These are phyloP conservation scores for Lophotis ruficrista DNA, from an alignment of 2,113 vertebrate species.

Conservation along the genomic window DNA sequence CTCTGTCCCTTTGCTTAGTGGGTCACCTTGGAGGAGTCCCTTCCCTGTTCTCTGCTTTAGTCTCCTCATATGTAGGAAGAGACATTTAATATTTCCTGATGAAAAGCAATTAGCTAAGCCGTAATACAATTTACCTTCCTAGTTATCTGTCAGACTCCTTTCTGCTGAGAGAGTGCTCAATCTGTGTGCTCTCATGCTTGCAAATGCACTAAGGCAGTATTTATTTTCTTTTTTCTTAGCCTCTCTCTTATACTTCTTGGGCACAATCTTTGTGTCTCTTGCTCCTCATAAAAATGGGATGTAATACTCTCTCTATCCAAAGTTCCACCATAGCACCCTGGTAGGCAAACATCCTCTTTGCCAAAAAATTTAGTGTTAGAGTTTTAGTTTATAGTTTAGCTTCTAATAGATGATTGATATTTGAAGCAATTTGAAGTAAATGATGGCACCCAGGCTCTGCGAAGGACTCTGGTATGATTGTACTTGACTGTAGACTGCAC, in stretches of 20 bases:
- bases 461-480: not conserved
- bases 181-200: not conserved
- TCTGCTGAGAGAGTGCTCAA: not conserved
- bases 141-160: slow-evolving; percentile 4
- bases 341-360: not conserved
- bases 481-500: not conserved
- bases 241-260: not conserved
- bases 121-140: not conserved
- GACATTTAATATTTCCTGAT: slow-evolving; percentile 22
- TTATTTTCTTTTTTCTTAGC: not conserved
- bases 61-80: not conserved
- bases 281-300: not conserved
- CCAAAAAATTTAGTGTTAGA: not conserved
- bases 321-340: not conserved
- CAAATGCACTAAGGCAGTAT: not conserved
- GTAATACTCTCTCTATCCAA: not conserved
- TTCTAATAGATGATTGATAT: not conserved
- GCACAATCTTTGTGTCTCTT: not conserved
- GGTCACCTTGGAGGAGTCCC: slow-evolving; percentile 20
- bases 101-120: slow-evolving; percentile 41
- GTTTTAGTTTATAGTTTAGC: not conserved
- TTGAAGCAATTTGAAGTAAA: not conserved
- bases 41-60: not conserved
- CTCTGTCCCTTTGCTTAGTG: not conserved
- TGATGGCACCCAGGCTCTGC: not conserved